These are phyloP conservation scores for Chloroceryle amazona DNA, from an alignment of 2,797 vertebrate genomes.

Conservation along the genomic window DNA sequence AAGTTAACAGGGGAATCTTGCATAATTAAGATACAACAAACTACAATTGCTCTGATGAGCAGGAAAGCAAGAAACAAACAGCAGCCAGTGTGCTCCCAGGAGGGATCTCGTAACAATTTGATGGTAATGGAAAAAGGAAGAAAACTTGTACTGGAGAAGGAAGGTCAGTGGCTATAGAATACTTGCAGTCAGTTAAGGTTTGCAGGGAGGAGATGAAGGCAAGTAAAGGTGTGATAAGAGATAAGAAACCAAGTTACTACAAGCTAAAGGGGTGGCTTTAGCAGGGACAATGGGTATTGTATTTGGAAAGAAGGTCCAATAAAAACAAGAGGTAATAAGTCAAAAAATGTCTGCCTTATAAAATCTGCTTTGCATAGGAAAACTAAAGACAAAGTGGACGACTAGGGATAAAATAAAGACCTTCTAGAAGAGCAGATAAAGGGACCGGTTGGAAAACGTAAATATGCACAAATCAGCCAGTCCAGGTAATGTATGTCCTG, in stretches of 20 bases:
- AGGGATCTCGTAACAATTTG: background rate
- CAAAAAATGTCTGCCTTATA: background rate
- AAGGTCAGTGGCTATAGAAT: background rate
- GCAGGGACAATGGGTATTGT: background rate
- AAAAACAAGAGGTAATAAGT: background rate
- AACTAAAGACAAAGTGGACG: conserved; percentile 7
- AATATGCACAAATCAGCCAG: conserved; percentile 25
- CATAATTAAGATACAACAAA: conserved; percentile 69
- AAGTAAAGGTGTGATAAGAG: background rate
- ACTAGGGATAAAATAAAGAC: background rate
- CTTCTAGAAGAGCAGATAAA: background rate
- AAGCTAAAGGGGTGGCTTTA: background rate
- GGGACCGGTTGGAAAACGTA: background rate
- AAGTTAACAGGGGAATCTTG: conserved; percentile 51
- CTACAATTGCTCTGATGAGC: conserved; percentile 66
- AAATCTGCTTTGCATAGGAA: background rate
- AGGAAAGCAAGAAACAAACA: conserved; percentile 68
- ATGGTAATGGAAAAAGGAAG: conserved; percentile 21
- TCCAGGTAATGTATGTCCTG: conserved; percentile 13
- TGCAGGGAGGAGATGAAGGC: background rate
- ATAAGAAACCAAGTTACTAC: conserved; percentile 4
- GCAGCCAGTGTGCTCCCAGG: conserved; percentile 50
- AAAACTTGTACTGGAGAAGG: background rate
- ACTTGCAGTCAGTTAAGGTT: background rate
- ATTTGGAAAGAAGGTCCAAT: background rate